Conservation (phyloP, 2,113 vertebrate species). For the Nycticorax nycticorax region DNA sequence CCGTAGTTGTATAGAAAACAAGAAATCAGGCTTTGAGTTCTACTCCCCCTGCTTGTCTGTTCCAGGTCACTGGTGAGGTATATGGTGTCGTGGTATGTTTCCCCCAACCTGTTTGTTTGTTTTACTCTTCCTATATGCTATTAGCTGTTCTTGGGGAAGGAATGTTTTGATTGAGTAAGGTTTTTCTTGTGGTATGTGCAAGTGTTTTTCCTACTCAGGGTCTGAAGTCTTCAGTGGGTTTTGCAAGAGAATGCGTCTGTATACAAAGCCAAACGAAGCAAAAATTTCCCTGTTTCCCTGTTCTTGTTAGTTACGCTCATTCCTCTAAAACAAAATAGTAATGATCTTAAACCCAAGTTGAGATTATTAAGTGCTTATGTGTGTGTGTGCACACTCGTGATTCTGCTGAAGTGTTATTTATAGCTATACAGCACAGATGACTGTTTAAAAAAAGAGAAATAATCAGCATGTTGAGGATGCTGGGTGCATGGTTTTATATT, state of each 20-base stretch:
- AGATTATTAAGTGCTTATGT: not conserved
- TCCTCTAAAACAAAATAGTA: constrained; percentile 1
- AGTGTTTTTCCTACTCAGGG: not conserved
- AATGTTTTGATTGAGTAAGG: not conserved
- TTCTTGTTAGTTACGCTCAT: not conserved
- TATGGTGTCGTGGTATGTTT: not conserved
- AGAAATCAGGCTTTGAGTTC: not conserved
- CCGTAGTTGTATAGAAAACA: not conserved
- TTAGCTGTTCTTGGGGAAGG: not conserved
- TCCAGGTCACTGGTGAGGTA: not conserved
- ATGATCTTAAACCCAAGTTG: not conserved
- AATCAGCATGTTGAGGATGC: constrained; percentile 2
- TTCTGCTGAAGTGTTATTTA: constrained; percentile 55
- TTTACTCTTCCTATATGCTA: not conserved
- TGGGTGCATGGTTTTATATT: constrained; percentile 12
- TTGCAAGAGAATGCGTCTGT: not conserved
- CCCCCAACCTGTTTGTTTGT: not conserved
- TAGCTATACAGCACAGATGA: constrained; percentile 56
- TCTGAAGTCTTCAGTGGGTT: not conserved
- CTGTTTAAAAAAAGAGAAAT: constrained; percentile 16
- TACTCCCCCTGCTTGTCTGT: not conserved
- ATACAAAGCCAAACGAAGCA: not conserved
- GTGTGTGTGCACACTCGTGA: constrained; percentile 29
- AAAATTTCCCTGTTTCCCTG: not conserved
- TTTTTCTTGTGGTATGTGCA: not conserved